Evolutionary conservation across 2,113 vertebrate species (phyloP), one percentile per base, ranked within the genome.

Genomic region (Puffinus mauretanicus): DNA sequence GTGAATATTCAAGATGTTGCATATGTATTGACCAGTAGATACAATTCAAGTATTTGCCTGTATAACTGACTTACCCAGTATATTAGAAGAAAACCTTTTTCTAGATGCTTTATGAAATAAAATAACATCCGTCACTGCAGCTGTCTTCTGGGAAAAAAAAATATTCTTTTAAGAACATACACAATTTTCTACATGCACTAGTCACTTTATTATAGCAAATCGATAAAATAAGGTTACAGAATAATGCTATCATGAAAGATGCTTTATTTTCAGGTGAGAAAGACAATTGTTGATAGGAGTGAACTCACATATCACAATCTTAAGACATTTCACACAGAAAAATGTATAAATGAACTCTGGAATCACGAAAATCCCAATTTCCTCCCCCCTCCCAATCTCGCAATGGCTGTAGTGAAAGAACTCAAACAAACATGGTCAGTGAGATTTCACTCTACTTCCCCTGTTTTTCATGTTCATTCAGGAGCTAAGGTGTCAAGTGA

Each of bases 371-470:
- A 60, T 36, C 40, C 40, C 40, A 40, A 40, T 40, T 40, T 40
- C 40, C 12, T 40, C 40, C 40, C 12, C 12, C 40, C 40, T 5
- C 36, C 36, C 36, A 38, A 40, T 40, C 40, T 40, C 11, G 40
- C 32, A 54, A 58, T 6, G 2, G 7, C 29, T 9, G 1, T 38
- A 58, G 13, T 26, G 44, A 60, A 78, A 79, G 9, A 49, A 52
- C 9, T 42, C 22, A 46, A n/a, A n/a, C 11, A 47, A 51, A 61
- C 64, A n/a, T 8, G 0, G 0, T 38, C 25, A 69, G 8, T 36
- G 25, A 86, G 17, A 54, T 36, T 86, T 44, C 30, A 67, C 29
- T 38, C 40, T 62, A 12, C 4, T 57, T 32, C 2, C 26, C 13
- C 8, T 47, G 4, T 9, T 70, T 88, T 51, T 71, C 25, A 1